Base-by-base conservation (phyloP, 2,113 vertebrate species). In the Malaclemys terrapin region DNA sequence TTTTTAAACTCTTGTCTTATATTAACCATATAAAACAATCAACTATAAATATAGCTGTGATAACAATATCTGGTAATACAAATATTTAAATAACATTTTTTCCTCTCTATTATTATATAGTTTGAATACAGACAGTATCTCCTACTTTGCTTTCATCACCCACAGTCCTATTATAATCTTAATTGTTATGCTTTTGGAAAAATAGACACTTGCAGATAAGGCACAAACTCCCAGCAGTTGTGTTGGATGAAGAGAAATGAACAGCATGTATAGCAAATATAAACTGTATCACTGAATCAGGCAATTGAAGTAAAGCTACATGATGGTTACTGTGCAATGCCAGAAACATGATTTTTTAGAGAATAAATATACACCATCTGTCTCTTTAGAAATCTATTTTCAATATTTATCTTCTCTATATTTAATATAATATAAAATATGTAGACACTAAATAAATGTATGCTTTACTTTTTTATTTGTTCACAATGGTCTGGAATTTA, bases 1-100 rank as follows among this genome's bases (percentile, higher is more conserved):
- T 54, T 93, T 98, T 98, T 97, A 94, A 92, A 92, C 97, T 98
- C 96, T 98, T 95, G 87, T 95, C 87, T 96, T 89, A 90, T 83
- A 93, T 85, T 94, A 97, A 89, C 76, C 56, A 96, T 72, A 89
- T 80, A 94, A 75, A 98, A 96, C 38, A 92, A 90, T 83, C 62
- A 27, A 69, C 80, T 91, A 92, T 97, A 85, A 89, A 85, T 89
- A 75, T 50, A 97, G 69, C 79, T 79, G 47, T 47, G 93, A 80
- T 49, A 94, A 54, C 35, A 83, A 35, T 56, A 38, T 20, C 93
- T 16, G 7, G 56, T 62, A 95, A 93, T 97, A 49, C 82, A 92
- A 94, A 84, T 53, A 91, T 97, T 86, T 95, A 81, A 82, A 93
- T 82, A 92, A 89, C 4, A 13, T 14, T 85, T 90, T 57, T 17